Percentiles rank a stretch among this genome's conserved stretches.
Conservation (phyloP, 2,888 invertebrate species). For the Clunio marinus region DNA sequence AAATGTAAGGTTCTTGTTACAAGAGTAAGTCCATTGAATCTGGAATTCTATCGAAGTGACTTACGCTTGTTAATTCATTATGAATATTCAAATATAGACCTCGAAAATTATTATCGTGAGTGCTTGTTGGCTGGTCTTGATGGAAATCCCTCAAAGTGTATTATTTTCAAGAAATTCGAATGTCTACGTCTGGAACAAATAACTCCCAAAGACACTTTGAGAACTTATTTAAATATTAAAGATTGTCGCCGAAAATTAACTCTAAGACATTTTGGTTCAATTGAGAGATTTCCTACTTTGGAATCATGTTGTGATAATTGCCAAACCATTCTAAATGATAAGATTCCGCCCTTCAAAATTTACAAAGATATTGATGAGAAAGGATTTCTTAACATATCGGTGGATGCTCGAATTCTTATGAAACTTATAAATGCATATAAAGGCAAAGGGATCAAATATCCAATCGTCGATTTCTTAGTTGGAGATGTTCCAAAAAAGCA, state of each 20-base stretch:
- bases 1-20: too few relatives aligned
- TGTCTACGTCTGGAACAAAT: constrained; percentile 49
- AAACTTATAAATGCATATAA: neutral
- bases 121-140: constrained; percentile 73
- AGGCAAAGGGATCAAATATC: neutral
- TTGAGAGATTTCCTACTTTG: neutral
- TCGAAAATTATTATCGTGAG: constrained; percentile 72
- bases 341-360: neutral
- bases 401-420: neutral
- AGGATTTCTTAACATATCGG: neutral
- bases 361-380: neutral
- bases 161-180: constrained; percentile 57
- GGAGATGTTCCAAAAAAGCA: neutral
- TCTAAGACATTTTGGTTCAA: constrained; percentile 56
- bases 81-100: constrained; percentile 63
- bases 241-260: constrained; percentile 58
- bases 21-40: too few relatives aligned
- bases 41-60: constrained; percentile 71
- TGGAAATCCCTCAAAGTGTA: constrained; percentile 59
- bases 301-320: constrained; percentile 64
- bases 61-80: constrained; percentile 67
- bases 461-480: neutral
- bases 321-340: constrained; percentile 37
- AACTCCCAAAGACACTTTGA: constrained; percentile 39
- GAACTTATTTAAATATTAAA: constrained; percentile 55